Conservation (phyloP, 2,113 vertebrate genomes). For the Semnornis frantzii region DNA sequence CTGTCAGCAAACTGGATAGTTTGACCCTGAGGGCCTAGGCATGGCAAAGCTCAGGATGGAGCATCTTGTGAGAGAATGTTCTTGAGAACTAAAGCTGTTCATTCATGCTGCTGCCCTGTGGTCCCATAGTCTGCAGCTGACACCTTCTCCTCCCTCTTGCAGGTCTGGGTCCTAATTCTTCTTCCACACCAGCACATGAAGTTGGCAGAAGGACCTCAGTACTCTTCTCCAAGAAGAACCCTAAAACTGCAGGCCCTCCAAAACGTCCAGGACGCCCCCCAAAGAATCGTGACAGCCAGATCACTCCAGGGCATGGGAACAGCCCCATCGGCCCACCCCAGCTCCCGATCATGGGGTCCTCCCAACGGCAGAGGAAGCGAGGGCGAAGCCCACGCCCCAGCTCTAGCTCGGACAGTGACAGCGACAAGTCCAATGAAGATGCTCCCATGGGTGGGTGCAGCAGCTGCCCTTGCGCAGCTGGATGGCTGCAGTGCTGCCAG, state of each 20-base stretch:
- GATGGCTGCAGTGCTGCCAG: rapidly evolving
- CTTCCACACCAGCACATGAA: constrained; percentile 90
- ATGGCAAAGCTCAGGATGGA: not conserved
- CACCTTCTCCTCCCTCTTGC: not conserved
- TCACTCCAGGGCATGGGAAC: constrained; percentile 81
- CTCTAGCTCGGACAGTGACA: constrained; percentile 95
- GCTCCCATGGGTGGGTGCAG: constrained; percentile 78
- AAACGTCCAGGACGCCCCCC: constrained; percentile 96
- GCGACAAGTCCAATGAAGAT: constrained; percentile 84
- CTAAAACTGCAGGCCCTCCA: constrained; percentile 91
- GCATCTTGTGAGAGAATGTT: not conserved
- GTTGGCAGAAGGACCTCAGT: constrained; percentile 96
- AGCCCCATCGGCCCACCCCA: constrained; percentile 92
- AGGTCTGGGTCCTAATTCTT: constrained; percentile 88
- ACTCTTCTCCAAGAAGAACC: constrained; percentile 98
- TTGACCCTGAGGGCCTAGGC: not conserved
- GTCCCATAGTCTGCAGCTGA: not conserved
- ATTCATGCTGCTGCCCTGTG: rapidly evolving
- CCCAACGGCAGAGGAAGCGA: constrained; percentile 88
- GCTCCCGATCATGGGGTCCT: constrained; percentile 85
- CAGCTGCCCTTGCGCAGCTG: not conserved
- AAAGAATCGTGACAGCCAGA: constrained; percentile 92
- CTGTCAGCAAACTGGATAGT: not conserved
- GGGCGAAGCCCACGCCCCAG: constrained; percentile 90
- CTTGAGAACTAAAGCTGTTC: not conserved